Evolutionary conservation across 2,888 invertebrate species (phyloP), one percentile per base, ranked within the genome.

Genomic region (Amaurobius ferox): DNA sequence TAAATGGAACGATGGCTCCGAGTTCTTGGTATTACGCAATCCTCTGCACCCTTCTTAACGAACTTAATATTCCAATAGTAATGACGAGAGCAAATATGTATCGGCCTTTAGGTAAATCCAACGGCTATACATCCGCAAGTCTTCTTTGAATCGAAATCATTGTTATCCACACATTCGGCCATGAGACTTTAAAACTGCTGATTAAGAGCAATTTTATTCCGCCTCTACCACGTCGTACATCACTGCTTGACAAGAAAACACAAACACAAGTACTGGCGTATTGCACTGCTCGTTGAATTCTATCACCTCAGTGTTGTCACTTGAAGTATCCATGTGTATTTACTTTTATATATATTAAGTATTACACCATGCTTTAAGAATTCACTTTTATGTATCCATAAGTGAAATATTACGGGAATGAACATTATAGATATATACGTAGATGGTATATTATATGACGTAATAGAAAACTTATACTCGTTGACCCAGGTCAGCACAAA

Each of bases 1-100:
- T 7, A 11, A 35, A 11, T 35, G 11, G 11, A 35, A 5, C 11
- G 5, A 5, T 35, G 9, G 16, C 2, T 16, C 23, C 19, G 55
- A 23, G 3, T 55, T 55, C 44, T 55, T 23, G 1, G 55, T 16
- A 23, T 72, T 79, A 64, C 71, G 71, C 62, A 79, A 79, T 29
- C 35, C 40, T 13, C 48, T 79, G 79, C 72, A 79, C 64, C 32
- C 32, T 44, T 72, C 66, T 64, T 72, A 79, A 79, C 23, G 62
- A 35, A 29, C 72, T 30, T 40, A 23, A 48, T 79, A 72, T 64
- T 79, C 79, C 64, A 72, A 44, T 79, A 64, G 70, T 61, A 61
- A 68, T 61, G 61, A 70, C 70, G 62, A 28, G 19, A 29, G 61
- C 68, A 30, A 32, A 3, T 32, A n/a, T n/a, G n/a, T n/a, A 5